Evolutionary conservation across 1,140 invertebrate genomes (phyloP).

Genomic region (Hyles euphorbiae): DNA sequence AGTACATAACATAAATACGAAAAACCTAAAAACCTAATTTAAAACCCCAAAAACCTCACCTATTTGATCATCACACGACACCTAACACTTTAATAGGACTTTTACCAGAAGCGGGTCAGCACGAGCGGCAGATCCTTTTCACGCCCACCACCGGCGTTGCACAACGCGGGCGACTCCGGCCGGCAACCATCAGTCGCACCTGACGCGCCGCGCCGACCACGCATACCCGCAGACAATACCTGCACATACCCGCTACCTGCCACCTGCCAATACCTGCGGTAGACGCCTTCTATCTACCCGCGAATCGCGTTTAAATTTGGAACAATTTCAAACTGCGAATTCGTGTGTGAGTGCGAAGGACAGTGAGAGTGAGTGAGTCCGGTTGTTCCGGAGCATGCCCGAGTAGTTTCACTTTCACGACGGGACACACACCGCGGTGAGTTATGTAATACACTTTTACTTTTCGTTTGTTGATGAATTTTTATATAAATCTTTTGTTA

Average conservation of each 20-base stretch:
- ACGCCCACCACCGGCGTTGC: constrained; percentile 25
- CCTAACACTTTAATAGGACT: too few species aligned
- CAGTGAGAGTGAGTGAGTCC: constrained; percentile 45
- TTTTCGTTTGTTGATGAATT: background rate
- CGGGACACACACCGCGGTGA: constrained; percentile 49
- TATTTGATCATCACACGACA: too few species aligned
- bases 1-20: too few species aligned
- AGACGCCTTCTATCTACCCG: too few species aligned
- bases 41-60: too few species aligned
- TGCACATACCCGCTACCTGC: too few species aligned
- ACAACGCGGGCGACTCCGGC: constrained; percentile 29
- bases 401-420: constrained; percentile 53
- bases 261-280: too few species aligned
- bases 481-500: too few species aligned
- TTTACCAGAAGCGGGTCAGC: too few species aligned
- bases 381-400: constrained; percentile 36
- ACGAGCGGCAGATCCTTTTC: constrained; percentile 7
- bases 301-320: constrained; percentile 18
- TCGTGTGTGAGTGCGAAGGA: constrained; percentile 12
- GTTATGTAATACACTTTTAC: constrained; percentile 28
- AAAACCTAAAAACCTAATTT: too few species aligned
- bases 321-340: constrained; percentile 20
- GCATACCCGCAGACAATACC: constrained; percentile 10
- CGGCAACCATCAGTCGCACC: constrained; percentile 41
- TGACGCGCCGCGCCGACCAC: constrained; percentile 32